A percentile compares a stretch with the other conserved stretches of the same genome.
These are phyloP conservation scores for Xanthostigma xanthostigma DNA, from an alignment of 2,888 invertebrate genomes.

Conservation along the genomic window DNA sequence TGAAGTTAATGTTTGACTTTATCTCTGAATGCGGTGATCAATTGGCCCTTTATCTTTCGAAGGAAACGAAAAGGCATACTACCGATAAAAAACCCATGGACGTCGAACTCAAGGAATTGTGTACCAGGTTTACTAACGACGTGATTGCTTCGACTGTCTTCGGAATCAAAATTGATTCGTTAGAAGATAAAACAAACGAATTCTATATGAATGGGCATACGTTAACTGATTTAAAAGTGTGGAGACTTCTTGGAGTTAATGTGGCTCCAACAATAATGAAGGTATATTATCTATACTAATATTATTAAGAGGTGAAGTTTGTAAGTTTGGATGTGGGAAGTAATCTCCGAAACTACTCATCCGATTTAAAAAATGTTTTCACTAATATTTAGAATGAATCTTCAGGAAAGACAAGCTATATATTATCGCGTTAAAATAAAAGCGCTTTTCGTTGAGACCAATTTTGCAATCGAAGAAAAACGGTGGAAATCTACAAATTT, in stretches of 20 bases:
- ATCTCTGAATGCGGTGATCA: neutral
- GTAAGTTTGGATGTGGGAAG: too few relatives aligned
- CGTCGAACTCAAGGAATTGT: constrained; percentile 10
- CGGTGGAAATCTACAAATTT: too few relatives aligned
- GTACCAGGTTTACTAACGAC: constrained; percentile 11
- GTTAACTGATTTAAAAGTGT: neutral
- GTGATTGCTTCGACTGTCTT: constrained; percentile 12
- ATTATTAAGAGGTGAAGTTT: too few relatives aligned
- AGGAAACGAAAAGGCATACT: neutral
- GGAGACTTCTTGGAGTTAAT: neutral
- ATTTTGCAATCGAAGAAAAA: too few relatives aligned
- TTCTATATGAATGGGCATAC: constrained; percentile 8
- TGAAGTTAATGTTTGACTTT: neutral
- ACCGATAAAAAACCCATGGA: neutral
- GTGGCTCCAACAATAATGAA: constrained; percentile 3
- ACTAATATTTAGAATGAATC: too few relatives aligned
- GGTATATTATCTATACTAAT: neutral
- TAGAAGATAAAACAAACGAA: constrained; percentile 9
- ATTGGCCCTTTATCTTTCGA: constrained; percentile 4
- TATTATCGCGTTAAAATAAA: too few relatives aligned
- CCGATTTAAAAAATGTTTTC: too few relatives aligned
- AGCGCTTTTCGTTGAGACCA: too few relatives aligned
- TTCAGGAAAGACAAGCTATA: too few relatives aligned
- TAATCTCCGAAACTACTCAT: too few relatives aligned
- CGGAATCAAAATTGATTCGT: constrained; percentile 9